Base-by-base conservation (phyloP, 2,797 vertebrate genomes). In the Hozukius guyotensis region DNA sequence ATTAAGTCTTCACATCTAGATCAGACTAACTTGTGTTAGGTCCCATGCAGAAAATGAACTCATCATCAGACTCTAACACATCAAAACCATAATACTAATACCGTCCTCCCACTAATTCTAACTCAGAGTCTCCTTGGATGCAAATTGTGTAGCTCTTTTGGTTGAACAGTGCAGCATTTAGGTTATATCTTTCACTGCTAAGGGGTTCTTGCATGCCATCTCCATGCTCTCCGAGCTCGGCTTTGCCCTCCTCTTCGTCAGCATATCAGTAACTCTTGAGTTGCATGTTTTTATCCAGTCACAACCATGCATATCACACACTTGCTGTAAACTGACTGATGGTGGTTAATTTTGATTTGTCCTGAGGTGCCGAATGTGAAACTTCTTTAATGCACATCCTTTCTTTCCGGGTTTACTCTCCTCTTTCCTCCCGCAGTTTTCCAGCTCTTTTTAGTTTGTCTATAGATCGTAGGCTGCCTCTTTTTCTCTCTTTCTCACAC, bases 401-500 rank as follows among this genome's bases (percentile, higher is more conserved):
- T 76, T 70, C 20, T 81, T 2, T 38, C 9, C 0, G n/a, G 20
- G 2, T 32, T 81, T 42, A 27, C 24, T 70, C 52, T 76, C 27
- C 18, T 55, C 27, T 78, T 46, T 64, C 69, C 53, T 80, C 11
- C n/a, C 2, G 42, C 69, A 70, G 57, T 82, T 80, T 86, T 57
- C 78, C 22, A 11, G 61, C 32, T 79, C 31, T 72, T 65, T 71
- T 13, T 72, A 20, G 63, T 56, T 42, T n/a, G 18, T 68, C 24
- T 60, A 27, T 62, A 46, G 42, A 18, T 68, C 2, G 53, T 56
- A 61, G 56, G 16, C 65, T 52, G 67, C 83, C 34, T 82, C 53
- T 56, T n/a, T 70, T 16, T 77, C 59, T 72, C 62, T 80, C 20
- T 78, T 74, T 77, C 62, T 75, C 80, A 60, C 69, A 25, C 56